Base-by-base conservation (phyloP, 2,888 invertebrate species). In the Torymus tubicola region DNA sequence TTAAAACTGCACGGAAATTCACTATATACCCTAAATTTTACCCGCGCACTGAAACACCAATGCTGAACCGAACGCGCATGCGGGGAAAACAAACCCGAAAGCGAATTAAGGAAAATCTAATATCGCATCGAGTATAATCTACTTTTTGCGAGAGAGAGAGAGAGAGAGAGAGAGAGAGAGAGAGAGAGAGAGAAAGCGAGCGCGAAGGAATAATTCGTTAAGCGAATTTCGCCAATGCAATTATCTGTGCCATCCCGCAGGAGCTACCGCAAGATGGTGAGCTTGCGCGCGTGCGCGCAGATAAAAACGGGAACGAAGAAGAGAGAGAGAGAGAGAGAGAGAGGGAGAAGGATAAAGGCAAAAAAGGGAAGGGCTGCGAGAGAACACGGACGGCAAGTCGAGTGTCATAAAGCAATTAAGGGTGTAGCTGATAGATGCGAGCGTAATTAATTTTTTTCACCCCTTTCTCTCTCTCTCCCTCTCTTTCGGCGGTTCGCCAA, bases 191-290 rank as follows among this genome's bases (percentile, higher is more conserved):
- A 10, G 21, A n/a, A n/a, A 24, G 50, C 60, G 53, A 82, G 84
- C 80, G 84, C 83, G 84, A 85, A 84, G 85, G 85, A 85, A 85
- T 86, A 86, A 85, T 85, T 85, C 84, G 84, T 85, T 86, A 87
- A 87, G 84, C 85, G 87, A 87, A 87, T 87, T 87, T 86, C 85
- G 84, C 85, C 86, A 84, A 85, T 85, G 86, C 86, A 87, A 87
- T 87, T 87, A 87, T 86, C 86, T 85, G 84, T 83, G 85, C 81
- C 85, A 80, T 73, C 8, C 81, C 82, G 83, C 72, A 68, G 67
- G n/a, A 69, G 50, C 71, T 14, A 53, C 68, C 68, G 68, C 73
- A 72, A 72, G 72, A 72, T 67, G 67, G 55, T 55, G 68, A 31
- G 58, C 21, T 18, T 57, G 24, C 12, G 60, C 16, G 50, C 52